Evolutionary conservation across 2,113 vertebrate genomes (phyloP).

Genomic region (Hassar affinis): DNA sequence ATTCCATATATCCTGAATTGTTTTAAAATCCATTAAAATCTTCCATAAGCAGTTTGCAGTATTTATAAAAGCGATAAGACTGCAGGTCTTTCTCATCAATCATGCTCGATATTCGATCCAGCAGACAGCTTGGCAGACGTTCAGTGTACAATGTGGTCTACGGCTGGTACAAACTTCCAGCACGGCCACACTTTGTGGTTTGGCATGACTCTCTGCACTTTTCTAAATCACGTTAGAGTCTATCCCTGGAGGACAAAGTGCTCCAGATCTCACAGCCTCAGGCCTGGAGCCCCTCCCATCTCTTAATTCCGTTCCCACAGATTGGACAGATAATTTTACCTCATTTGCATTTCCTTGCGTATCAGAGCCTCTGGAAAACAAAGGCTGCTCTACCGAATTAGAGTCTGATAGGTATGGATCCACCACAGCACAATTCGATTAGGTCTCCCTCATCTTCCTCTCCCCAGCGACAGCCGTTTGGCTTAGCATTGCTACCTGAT

Average conservation of each 20-base stretch:
- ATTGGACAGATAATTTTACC: constrained; percentile 66
- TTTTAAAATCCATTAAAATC: neutral
- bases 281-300: constrained; percentile 8
- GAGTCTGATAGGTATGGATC: constrained; percentile 41
- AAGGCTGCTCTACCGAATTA: constrained; percentile 40
- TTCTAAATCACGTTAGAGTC: constrained; percentile 22
- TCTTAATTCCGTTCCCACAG: constrained; percentile 55
- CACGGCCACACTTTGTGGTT: constrained; percentile 36
- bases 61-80: neutral
- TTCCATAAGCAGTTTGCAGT: neutral
- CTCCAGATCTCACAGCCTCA: constrained; percentile 10
- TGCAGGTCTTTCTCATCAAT: constrained; percentile 37
- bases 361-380: constrained; percentile 38
- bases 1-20: neutral
- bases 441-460: constrained; percentile 21
- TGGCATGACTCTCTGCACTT: constrained; percentile 24
- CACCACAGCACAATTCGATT: constrained; percentile 43
- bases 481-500: constrained; percentile 32
- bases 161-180: constrained; percentile 31
- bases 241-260: constrained; percentile 9
- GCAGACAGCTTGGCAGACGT: neutral
- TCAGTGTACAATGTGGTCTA: constrained; percentile 36
- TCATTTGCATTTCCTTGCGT: constrained; percentile 57
- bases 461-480: constrained; percentile 36
- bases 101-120: constrained; percentile 29